Percentiles rank a stretch among this genome's conserved stretches.
These are phyloP conservation scores for Papilio protenor DNA, from an alignment of 2,888 invertebrate species.

Conservation along the genomic window DNA sequence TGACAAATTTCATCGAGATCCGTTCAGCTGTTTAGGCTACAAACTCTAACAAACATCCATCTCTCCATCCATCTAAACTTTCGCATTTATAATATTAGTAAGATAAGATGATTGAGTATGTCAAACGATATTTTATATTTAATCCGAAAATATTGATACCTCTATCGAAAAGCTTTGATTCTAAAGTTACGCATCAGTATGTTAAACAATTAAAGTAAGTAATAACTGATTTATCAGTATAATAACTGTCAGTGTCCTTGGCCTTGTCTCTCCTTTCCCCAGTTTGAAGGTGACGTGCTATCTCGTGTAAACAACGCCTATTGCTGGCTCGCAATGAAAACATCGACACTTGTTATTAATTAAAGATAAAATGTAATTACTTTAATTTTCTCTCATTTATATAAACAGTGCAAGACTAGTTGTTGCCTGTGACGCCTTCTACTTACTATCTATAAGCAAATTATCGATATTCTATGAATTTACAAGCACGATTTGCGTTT, in stretches of 20 bases:
- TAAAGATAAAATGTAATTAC: slow-evolving; percentile 13
- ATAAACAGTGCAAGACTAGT: not conserved
- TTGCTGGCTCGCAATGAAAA: not conserved
- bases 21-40: too few relatives aligned
- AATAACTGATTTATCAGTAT: not conserved
- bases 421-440: not conserved
- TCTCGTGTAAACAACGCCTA: slow-evolving; percentile 5
- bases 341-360: slow-evolving; percentile 8
- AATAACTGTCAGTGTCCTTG: not conserved
- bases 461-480: too few relatives aligned
- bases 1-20: too few relatives aligned
- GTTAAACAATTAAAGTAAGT: not conserved
- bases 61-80: too few relatives aligned
- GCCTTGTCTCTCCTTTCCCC: slow-evolving; percentile 18
- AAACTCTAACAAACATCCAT: too few relatives aligned
- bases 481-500: not conserved
- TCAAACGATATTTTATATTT: too few relatives aligned
- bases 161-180: too few relatives aligned
- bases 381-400: slow-evolving; percentile 6
- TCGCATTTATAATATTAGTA: too few relatives aligned
- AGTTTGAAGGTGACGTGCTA: slow-evolving; percentile 3
- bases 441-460: not conserved
- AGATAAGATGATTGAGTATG: too few relatives aligned
- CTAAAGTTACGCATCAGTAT: not conserved
- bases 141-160: too few relatives aligned